Evolutionary conservation across 2,888 invertebrate species (phyloP), one percentile per base, ranked within the genome.

Genomic region (Leucophenga montana): DNA sequence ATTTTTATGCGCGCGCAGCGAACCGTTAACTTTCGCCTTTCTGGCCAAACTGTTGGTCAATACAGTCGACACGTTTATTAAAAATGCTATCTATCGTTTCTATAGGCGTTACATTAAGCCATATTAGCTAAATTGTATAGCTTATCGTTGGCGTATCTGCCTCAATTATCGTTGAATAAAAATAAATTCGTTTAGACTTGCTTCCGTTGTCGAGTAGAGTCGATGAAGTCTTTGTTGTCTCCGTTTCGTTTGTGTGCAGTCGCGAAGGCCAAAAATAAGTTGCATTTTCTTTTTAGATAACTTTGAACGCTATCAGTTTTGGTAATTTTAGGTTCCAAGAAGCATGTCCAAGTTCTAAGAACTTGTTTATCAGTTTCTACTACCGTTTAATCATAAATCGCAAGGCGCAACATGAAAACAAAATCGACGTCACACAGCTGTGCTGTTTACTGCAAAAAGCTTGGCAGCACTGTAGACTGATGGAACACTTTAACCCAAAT

Each of bases 201-300:
- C 8, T 39, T 1, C 39, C 8, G 39, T 11, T 11, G 39, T 39
- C 39, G 39, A 11, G 11, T 39, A 1, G 8, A 33, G 33, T 33
- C 33, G n/a, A n/a, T n/a, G 27, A 27, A 27, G 27, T 2, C 3
- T 27, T 39, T 3, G 31, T 16, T 27, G 2, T 61, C 65, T 53
- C 20, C 39, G 33, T 31, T 33, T 67, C 65, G 73, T 64, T 72
- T 39, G 56, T 39, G 56, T 54, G 59, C 33, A 18, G 70, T 75
- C 71, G 72, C 71, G 68, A 72, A 56, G 62, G 16, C 67, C 68
- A 59, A 73, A 78, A 72, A 33, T 46, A 48, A n/a, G 48, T 22
- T 48, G 14, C 44, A 18, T 16, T 1, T 48, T 39, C 14, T 31
- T 57, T 27, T 22, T 31, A 11, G 22, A 8, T 22, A 57, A 22